phyloP scores from a whole-genome alignment of 2,888 invertebrate species.

The Andrena bicolor region DNA sequence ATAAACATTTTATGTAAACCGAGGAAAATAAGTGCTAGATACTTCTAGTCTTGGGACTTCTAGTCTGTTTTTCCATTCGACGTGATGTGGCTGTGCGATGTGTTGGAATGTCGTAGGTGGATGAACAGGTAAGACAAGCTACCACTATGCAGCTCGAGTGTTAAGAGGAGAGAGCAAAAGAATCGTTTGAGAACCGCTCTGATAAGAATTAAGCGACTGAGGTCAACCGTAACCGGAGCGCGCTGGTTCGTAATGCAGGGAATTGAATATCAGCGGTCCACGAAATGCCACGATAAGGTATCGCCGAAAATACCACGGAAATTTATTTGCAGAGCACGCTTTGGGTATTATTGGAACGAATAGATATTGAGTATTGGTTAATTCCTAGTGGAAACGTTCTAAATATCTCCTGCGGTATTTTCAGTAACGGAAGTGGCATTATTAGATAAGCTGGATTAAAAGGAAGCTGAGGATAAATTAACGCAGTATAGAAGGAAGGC shows the following conservation, averaged over 20 bases:
- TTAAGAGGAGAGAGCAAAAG: not conserved
- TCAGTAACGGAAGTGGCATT: not conserved
- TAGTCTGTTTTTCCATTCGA: not conserved
- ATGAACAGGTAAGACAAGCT: not conserved
- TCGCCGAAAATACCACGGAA: conserved; percentile 28
- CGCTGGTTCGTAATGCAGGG: conserved; percentile 57
- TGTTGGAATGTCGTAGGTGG: not conserved
- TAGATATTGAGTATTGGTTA: not conserved
- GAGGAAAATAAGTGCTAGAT: conserved; percentile 4
- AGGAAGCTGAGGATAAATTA: not conserved
- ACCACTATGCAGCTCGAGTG: not conserved
- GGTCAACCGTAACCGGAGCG: conserved; percentile 72
- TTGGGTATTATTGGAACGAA: not conserved
- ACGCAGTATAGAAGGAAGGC: not conserved
- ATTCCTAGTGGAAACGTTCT: not conserved
- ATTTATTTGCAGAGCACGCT: conserved; percentile 13
- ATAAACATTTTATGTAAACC: conserved; percentile 37
- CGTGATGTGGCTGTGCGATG: not conserved
- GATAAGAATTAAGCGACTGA: conserved; percentile 70
- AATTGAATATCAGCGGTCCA: conserved; percentile 48
- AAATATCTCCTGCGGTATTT: not conserved
- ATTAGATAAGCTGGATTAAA: not conserved
- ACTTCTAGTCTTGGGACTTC: not conserved
- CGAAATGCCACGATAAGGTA: conserved; percentile 42
- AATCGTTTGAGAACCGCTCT: conserved; percentile 69